A percentile compares a stretch with the other conserved stretches of the same genome.
phyloP scores from a whole-genome alignment of 1,140 invertebrate genomes.

The Cyphomyrmex costatus region DNA sequence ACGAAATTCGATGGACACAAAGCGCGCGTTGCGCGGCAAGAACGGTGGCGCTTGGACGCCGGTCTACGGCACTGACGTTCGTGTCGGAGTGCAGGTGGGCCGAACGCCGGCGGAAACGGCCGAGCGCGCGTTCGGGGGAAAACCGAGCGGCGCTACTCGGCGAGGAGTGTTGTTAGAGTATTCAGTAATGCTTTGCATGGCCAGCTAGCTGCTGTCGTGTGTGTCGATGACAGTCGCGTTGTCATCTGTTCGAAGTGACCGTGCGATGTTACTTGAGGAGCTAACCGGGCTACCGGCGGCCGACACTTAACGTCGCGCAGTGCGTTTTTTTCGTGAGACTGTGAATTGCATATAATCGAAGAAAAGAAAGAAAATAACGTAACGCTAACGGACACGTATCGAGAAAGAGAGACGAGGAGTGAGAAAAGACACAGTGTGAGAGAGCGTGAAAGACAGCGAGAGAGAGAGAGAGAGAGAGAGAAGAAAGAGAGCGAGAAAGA shows the following conservation, averaged over 20 bases:
- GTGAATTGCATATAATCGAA: constrained; percentile 52
- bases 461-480: constrained; percentile 42
- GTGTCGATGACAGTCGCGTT: constrained; percentile 80
- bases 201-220: constrained; percentile 79
- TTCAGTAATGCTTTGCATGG: constrained; percentile 86
- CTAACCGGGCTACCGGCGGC: constrained; percentile 54
- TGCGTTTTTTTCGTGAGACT: constrained; percentile 72
- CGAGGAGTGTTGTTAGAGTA: constrained; percentile 84
- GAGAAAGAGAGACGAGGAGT: constrained; percentile 2
- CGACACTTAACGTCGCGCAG: constrained; percentile 42
- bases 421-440: constrained; percentile 53
- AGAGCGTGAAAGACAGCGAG: constrained; percentile 13
- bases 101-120: constrained; percentile 75
- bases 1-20: constrained; percentile 12
- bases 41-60: neutral
- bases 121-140: constrained; percentile 79
- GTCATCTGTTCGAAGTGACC: constrained; percentile 80
- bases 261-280: constrained; percentile 72
- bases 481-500: neutral
- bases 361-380: constrained; percentile 46
- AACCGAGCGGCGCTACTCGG: constrained; percentile 81
- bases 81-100: constrained; percentile 84
- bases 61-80: constrained; percentile 75
- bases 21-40: neutral
- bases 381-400: constrained; percentile 40